Percentiles rank a stretch among this genome's conserved stretches.
Evolutionary conservation across 2,888 invertebrate species (phyloP).

Genomic region (Phyllotreta striolata): DNA sequence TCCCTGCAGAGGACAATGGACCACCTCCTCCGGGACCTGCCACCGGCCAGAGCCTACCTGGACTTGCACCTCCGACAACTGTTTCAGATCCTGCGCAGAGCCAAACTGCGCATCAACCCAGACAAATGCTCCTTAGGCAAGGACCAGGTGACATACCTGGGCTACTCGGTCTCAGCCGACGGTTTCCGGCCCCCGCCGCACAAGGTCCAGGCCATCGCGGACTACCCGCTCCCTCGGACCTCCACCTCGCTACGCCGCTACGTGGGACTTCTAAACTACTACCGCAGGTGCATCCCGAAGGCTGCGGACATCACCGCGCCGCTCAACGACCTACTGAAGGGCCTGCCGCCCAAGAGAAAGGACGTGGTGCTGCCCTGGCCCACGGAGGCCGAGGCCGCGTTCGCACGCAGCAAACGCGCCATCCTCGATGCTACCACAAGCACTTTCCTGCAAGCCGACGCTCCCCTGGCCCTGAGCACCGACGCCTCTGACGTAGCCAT

Average conservation of each 20-base stretch:
- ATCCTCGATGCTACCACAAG: not conserved
- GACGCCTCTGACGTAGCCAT: slow-evolving; percentile 19
- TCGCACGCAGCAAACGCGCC: not conserved
- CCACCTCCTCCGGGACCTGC: slow-evolving; percentile 45
- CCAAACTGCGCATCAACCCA: slow-evolving; percentile 47
- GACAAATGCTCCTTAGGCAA: slow-evolving; percentile 51
- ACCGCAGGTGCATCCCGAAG: slow-evolving; percentile 20
- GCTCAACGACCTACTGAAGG: slow-evolving; percentile 16
- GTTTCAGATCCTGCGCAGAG: slow-evolving; percentile 42
- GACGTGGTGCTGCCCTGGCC: slow-evolving; percentile 26
- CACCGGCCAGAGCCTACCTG: slow-evolving; percentile 51
- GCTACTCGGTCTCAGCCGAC: slow-evolving; percentile 41
- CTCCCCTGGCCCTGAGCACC: slow-evolving; percentile 5
- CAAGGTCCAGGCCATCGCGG: not conserved
- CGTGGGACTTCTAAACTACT: slow-evolving; percentile 34
- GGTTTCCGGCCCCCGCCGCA: not conserved
- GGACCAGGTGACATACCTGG: slow-evolving; percentile 45
- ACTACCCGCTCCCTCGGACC: slow-evolving; percentile 16
- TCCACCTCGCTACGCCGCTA: slow-evolving; percentile 23
- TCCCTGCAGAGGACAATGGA: slow-evolving; percentile 57
- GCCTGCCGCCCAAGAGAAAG: slow-evolving; percentile 6
- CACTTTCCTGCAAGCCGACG: slow-evolving; percentile 2
- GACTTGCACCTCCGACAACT: slow-evolving; percentile 53
- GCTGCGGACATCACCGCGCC: slow-evolving; percentile 27
- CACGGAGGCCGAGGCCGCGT: slow-evolving; percentile 17